Evolutionary conservation across 1,140 invertebrate genomes (phyloP).

Genomic region (Melipona quadrifasciata): DNA sequence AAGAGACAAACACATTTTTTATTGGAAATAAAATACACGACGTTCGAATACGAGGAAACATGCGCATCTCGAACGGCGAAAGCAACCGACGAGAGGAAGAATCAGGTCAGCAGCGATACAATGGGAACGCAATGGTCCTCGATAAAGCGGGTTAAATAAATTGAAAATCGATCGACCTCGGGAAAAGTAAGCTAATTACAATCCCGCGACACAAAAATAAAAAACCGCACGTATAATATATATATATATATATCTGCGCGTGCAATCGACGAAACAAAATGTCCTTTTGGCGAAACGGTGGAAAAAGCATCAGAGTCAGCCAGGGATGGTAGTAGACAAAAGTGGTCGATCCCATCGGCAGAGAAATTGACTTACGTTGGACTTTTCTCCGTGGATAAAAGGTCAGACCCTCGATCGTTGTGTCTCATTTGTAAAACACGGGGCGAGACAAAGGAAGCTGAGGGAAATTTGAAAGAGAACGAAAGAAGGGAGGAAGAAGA

Average conservation of each 20-base stretch:
- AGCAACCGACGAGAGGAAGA: background rate
- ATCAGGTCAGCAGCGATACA: background rate
- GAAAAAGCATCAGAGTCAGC: background rate
- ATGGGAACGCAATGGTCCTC: background rate
- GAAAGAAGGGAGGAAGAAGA: too few relatives aligned
- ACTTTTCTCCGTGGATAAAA: slow-evolving; percentile 5
- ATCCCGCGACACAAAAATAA: too few relatives aligned
- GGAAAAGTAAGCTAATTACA: background rate
- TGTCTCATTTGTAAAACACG: slow-evolving; percentile 33
- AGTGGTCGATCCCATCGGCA: background rate
- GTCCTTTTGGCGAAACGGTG: background rate
- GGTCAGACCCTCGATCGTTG: slow-evolving; percentile 2
- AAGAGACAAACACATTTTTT: background rate
- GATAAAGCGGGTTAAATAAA: background rate
- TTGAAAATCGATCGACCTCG: background rate
- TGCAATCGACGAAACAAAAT: background rate
- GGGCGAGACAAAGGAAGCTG: background rate
- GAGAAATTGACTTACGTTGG: slow-evolving; percentile 27
- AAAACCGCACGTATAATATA: too few relatives aligned
- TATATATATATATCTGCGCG: too few relatives aligned
- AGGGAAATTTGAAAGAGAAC: background rate
- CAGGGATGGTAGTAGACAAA: background rate
- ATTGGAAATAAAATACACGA: background rate
- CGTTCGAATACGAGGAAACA: background rate
- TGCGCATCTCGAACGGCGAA: background rate